Conservation (phyloP, 2,888 invertebrate species). For the Caprella mutica region DNA sequence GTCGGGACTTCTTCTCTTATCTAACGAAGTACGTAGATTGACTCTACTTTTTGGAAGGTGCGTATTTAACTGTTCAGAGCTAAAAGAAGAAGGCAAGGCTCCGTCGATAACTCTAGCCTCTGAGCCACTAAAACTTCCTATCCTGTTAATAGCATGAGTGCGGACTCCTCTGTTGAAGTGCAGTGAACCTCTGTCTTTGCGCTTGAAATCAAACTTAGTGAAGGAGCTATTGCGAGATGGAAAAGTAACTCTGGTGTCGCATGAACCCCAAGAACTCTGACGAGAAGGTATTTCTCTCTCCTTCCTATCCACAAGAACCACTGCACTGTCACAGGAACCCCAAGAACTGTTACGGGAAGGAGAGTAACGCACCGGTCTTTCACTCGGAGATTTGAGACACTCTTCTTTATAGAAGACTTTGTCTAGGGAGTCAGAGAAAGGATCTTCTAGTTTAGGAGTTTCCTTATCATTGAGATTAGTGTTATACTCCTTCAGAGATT, state of each 20-base stretch:
- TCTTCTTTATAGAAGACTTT: constrained; percentile 60
- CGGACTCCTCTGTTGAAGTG: too few relatives aligned
- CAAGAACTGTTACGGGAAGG: constrained; percentile 63
- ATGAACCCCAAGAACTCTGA: constrained; percentile 36
- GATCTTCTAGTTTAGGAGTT: constrained; percentile 45
- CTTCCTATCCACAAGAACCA: constrained; percentile 47
- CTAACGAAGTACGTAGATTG: neutral
- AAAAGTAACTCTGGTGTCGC: constrained; percentile 29
- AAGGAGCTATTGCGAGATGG: constrained; percentile 31
- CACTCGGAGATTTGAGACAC: constrained; percentile 39
- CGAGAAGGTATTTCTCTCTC: constrained; percentile 38
- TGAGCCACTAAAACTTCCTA: constrained; percentile 5
- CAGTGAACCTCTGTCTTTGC: too few relatives aligned
- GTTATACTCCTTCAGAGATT: constrained; percentile 10
- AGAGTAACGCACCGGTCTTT: constrained; percentile 39
- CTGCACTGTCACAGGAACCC: constrained; percentile 66
- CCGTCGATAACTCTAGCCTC: neutral
- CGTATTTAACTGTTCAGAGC: neutral
- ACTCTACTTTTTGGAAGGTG: too few relatives aligned
- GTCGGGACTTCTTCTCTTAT: neutral
- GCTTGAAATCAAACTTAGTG: constrained; percentile 27
- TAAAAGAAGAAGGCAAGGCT: neutral
- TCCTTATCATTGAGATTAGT: too few relatives aligned
- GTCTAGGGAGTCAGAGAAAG: constrained; percentile 58
- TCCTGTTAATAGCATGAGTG: neutral